A percentile compares a stretch with the other conserved stretches of the same genome.
Evolutionary conservation across 2,797 vertebrate species (phyloP).

Genomic region (Alfaro cultratus): DNA sequence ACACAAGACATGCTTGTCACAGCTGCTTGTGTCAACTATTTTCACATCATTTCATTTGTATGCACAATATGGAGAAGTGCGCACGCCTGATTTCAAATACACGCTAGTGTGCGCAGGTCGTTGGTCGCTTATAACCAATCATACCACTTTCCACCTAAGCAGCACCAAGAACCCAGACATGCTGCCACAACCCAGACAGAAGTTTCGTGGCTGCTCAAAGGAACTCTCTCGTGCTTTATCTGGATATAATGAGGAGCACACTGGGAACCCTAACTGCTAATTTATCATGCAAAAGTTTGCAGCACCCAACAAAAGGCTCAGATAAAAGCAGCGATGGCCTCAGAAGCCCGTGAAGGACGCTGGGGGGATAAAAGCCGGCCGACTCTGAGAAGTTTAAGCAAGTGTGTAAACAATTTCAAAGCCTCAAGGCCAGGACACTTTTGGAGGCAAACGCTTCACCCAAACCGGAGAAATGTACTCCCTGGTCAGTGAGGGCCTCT

Average conservation of each 20-base stretch:
- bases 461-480: constrained; percentile 56
- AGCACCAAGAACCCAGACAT: neutral
- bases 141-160: neutral
- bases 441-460: constrained; percentile 66
- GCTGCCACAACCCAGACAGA: neutral
- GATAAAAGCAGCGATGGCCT: constrained; percentile 42
- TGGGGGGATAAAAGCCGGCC: constrained; percentile 17
- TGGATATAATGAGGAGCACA: neutral
- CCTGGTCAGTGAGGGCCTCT: constrained; percentile 59
- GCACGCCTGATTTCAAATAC: neutral
- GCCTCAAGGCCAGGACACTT: constrained; percentile 50
- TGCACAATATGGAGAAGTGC: neutral
- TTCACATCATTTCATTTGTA: neutral
- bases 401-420: constrained; percentile 68
- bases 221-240: neutral
- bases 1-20: neutral
- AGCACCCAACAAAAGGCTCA: constrained; percentile 10
- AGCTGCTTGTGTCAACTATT: neutral
- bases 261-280: neutral
- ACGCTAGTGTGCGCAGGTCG: neutral
- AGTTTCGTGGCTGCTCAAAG: neutral
- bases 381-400: constrained; percentile 51
- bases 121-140: neutral
- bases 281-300: neutral
- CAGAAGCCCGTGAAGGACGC: constrained; percentile 32